Base-by-base conservation (phyloP, 2,113 vertebrate species). In the Tursiops truncatus region DNA sequence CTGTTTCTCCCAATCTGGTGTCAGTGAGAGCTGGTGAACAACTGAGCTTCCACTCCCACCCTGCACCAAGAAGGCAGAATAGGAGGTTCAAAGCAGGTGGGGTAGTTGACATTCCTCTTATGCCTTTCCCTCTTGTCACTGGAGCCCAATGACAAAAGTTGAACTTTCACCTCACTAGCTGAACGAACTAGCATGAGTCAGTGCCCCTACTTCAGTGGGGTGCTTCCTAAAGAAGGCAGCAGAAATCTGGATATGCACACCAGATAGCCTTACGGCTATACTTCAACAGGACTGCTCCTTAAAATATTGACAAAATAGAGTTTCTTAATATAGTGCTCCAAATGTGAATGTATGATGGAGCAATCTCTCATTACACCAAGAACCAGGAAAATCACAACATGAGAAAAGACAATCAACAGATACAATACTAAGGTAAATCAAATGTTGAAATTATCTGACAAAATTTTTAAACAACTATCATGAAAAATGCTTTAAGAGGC, bases 41-140 rank as follows among this genome's bases (percentile, higher is more conserved):
- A 6, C 58, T 36, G 41, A n/a, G 31, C 38, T 33, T 68, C 31
- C 8, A 15, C 44, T 50, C 33, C 62, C 33, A 4, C 21, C 21
- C 21, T 85, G 31, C 20, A 23, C 38, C 8, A 25, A 47, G 13
- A 20, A 74, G 56, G 31, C 21, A 53, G 31, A 9, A 47, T n/a
- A 47, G 28, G 33, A 53, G n/a, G 23, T 2, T 56, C 56, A 56
- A 5, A 26, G 18, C 18, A 20, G 56, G 18, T 56, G 18, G 56
- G 38, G 31, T 18, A 25, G 13, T 76, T 26, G 58, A 63, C 14
- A 47, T 28, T 17, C 8, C 12, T 47, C 6, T 62, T n/a, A 9
- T 5, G 31, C 21, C 53, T 1, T 1, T 26, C 21, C 33, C 21
- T 1, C 0, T 2, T 23, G 41, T 76, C 71, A 7, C 3, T 12